These are phyloP conservation scores for Sisyra nigra DNA, from an alignment of 2,888 invertebrate species.

Conservation along the genomic window DNA sequence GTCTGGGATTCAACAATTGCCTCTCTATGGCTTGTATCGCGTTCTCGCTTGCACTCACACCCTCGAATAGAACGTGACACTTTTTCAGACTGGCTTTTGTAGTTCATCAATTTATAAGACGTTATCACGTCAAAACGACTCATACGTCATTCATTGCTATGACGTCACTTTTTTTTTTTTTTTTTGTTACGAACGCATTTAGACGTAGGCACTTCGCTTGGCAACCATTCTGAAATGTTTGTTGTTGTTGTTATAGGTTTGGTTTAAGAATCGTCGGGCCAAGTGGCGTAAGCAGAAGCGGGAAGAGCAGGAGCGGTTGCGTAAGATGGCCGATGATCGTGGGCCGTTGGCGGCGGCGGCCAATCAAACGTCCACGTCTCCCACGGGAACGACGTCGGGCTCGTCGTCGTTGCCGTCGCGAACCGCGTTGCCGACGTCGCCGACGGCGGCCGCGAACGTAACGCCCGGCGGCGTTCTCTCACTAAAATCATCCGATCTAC, in stretches of 20 bases:
- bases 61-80: too few relatives aligned
- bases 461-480: slow-evolving; percentile 20
- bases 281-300: slow-evolving; percentile 95
- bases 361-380: slow-evolving; percentile 18
- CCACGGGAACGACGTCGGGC: slow-evolving; percentile 17
- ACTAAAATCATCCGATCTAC: slow-evolving; percentile 23
- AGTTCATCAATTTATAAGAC: too few relatives aligned
- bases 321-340: slow-evolving; percentile 68
- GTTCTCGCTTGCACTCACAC: too few relatives aligned
- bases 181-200: too few relatives aligned
- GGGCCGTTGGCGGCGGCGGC: slow-evolving; percentile 22
- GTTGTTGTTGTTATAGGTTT: slow-evolving; percentile 53
- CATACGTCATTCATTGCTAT: too few relatives aligned
- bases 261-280: slow-evolving; percentile 92
- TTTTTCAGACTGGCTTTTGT: too few relatives aligned
- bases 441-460: slow-evolving; percentile 15
- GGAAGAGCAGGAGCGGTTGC: slow-evolving; percentile 66
- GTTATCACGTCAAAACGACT: too few relatives aligned
- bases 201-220: too few relatives aligned
- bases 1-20: too few relatives aligned
- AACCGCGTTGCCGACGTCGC: slow-evolving; percentile 22
- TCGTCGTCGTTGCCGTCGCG: slow-evolving; percentile 23
- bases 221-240: too few relatives aligned
- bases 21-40: too few relatives aligned
- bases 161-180: too few relatives aligned